These are phyloP conservation scores for Misgurnus anguillicaudatus DNA, from an alignment of 2,113 vertebrate species.

Conservation along the genomic window DNA sequence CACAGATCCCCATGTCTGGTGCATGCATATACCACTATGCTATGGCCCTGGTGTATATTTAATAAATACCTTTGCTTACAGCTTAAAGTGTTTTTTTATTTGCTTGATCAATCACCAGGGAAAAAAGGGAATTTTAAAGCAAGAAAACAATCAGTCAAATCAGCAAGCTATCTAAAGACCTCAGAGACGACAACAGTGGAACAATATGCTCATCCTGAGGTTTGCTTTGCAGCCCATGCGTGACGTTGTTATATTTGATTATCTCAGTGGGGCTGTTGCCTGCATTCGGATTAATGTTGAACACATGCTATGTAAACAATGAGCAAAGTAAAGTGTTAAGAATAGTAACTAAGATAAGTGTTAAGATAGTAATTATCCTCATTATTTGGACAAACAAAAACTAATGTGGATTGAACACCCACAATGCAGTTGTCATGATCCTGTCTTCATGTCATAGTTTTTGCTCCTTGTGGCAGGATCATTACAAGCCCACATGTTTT, in stretches of 20 bases:
- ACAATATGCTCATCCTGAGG: neutral
- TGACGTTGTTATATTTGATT: constrained; percentile 5
- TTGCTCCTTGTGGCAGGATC: no score
- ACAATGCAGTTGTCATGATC: neutral
- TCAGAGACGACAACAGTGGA: constrained; percentile 1
- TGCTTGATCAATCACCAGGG: neutral
- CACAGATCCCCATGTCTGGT: neutral
- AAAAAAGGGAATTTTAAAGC: neutral
- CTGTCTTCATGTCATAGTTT: no score
- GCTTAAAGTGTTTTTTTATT: neutral
- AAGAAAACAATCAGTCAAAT: neutral
- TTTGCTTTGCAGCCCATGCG: constrained; percentile 42
- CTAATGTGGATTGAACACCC: neutral
- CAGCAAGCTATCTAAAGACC: constrained; percentile 18
- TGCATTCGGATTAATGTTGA: neutral
- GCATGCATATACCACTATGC: neutral
- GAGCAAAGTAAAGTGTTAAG: neutral
- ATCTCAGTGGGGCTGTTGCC: constrained; percentile 2
- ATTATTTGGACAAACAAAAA: neutral
- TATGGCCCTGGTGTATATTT: no score
- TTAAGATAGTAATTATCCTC: no score
- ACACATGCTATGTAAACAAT: constrained; percentile 1
- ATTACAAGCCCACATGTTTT: no score
- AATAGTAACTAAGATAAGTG: no score
- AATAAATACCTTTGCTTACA: neutral